These are phyloP conservation scores for Kryphioiulus occultus DNA, from an alignment of 2,888 invertebrate genomes.

Conservation along the genomic window DNA sequence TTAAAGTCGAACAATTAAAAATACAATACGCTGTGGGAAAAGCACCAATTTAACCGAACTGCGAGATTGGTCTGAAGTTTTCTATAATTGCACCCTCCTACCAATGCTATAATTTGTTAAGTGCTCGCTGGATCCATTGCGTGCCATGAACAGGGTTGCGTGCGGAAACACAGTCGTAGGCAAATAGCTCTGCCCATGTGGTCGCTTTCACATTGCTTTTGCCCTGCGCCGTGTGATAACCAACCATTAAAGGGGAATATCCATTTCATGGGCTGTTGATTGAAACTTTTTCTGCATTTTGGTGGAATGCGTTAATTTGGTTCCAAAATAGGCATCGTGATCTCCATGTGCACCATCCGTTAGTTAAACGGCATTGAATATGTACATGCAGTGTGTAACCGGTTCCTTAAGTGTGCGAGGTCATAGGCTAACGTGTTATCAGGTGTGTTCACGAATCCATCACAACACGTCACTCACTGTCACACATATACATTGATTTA, in stretches of 20 bases:
- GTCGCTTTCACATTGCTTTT: neutral
- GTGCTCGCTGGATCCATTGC: neutral
- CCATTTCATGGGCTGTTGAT: neutral
- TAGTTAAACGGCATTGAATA: neutral
- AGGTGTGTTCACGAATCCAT: too few species aligned
- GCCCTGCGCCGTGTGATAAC: neutral
- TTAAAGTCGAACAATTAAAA: neutral
- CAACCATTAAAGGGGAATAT: neutral
- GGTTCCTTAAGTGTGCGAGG: too few species aligned
- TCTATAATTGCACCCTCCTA: neutral
- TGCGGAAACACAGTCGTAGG: neutral
- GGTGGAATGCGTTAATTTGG: neutral
- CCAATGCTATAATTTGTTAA: conserved; percentile 17
- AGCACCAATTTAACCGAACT: conserved; percentile 7
- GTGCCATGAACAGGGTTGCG: neutral
- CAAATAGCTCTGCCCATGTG: neutral
- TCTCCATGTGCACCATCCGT: neutral
- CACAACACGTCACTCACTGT: too few species aligned
- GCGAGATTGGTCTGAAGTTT: neutral
- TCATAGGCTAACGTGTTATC: too few species aligned
- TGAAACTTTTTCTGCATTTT: neutral
- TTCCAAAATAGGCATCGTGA: neutral
- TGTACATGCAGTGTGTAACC: too few species aligned
- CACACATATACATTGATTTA: too few species aligned
- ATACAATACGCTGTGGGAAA: neutral